Evolutionary conservation across 2,797 vertebrate genomes (phyloP), one percentile per base, ranked within the genome.

Genomic region (Hoplostethus atlanticus): DNA sequence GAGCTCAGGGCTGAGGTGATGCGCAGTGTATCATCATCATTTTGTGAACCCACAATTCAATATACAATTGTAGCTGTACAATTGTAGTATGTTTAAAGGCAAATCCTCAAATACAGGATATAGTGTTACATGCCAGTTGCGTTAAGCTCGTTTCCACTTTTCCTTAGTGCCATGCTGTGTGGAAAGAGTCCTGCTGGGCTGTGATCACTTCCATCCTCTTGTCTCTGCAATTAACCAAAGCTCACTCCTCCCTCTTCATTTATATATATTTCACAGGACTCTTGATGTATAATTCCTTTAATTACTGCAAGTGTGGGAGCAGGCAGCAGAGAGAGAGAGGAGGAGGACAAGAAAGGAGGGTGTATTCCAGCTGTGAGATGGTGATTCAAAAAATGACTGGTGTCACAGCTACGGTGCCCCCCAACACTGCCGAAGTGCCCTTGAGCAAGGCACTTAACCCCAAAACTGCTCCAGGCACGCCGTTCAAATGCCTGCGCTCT

Each of bases 221-320:
- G 78, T 89, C 79, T 84, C 36, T 1, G 36, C 73, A 87, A 87
- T 87, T 87, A 90, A 87, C 73, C 64, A 83, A 84, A 85, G 84
- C 84, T 67, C 72, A 42, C 48, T 77, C 73, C 71, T 52, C 54
- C 16, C n/a, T 73, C 30, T 81, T 73, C 71, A 79, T 87, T 71
- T 71, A 80, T 82, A 85, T 83, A 79, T 84, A 87, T 88, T 87
- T 88, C 80, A 89, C 53, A 79, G 63, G 66, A 70, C 82, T 71
- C 79, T 91, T 90, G 82, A 89, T 90, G 85, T 87, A 87, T 89
- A 87, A 91, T 91, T 91, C 89, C 72, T 86, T 91, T 91, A 85
- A 89, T 92, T 84, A 83, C 51, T 21, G 21, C 21, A 21, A 21
- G 21, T 21, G 21, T 21, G 21, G 59, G 67, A 52, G 69, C 16